phyloP scores from a whole-genome alignment of 2,888 invertebrate genomes.

The Parasteatoda lunata region DNA sequence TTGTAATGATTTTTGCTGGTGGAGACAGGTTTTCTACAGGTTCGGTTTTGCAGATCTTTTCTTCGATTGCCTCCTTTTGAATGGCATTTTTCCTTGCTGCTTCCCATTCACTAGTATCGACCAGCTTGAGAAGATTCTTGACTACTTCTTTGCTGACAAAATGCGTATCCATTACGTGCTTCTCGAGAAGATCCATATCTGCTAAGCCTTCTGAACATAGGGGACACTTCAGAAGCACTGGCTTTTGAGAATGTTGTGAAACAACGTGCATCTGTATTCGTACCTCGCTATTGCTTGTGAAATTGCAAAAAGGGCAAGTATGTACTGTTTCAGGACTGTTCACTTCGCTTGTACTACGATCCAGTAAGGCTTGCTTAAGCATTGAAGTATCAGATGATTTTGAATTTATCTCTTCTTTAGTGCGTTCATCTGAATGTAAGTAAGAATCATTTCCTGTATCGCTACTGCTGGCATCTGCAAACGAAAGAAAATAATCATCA shows the following conservation, averaged over 20 bases:
- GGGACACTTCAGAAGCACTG: conserved; percentile 79
- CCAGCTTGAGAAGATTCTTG: conserved; percentile 88
- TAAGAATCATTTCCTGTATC: conserved; percentile 16
- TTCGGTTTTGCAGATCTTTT: conserved; percentile 6
- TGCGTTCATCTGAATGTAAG: conserved; percentile 14
- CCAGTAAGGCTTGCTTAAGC: conserved; percentile 71
- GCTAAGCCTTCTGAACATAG: conserved; percentile 92
- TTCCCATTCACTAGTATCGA: conserved; percentile 81
- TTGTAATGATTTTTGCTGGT: conserved; percentile 6
- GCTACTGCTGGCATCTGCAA: conserved; percentile 35
- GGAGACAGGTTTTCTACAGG: background rate
- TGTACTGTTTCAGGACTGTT: conserved; percentile 23
- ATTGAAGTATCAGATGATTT: conserved; percentile 68
- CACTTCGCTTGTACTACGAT: conserved; percentile 40
- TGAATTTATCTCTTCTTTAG: conserved; percentile 21
- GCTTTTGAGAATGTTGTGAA: conserved; percentile 78
- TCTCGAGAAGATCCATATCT: conserved; percentile 85
- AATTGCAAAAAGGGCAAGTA: conserved; percentile 84
- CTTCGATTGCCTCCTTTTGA: background rate
- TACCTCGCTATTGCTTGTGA: conserved; percentile 82
- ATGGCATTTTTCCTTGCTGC: conserved; percentile 33
- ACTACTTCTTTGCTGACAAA: conserved; percentile 90
- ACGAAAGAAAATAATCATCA: background rate
- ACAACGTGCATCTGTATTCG: conserved; percentile 83
- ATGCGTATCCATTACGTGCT: conserved; percentile 94